A percentile compares a stretch with the other conserved stretches of the same genome.
Conservation (phyloP, 1,140 invertebrate genomes). For the Pseudobourletiella spinata region DNA sequence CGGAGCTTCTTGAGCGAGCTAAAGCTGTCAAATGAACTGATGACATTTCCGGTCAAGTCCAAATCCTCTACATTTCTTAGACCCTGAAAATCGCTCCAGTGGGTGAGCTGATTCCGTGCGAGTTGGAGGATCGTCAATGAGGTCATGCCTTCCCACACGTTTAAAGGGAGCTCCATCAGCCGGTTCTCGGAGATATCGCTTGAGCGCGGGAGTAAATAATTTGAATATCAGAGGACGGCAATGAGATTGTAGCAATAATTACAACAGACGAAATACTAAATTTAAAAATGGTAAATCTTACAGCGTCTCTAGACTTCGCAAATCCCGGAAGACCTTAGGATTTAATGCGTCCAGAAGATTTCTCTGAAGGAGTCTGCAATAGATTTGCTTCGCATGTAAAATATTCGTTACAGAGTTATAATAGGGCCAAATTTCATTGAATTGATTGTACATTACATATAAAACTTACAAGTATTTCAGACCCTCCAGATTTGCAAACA, state of each 20-base stretch:
- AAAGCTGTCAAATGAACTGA: conserved; percentile 9
- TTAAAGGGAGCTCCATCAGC: conserved; percentile 49
- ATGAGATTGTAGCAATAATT: not conserved
- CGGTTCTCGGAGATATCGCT: conserved; percentile 64
- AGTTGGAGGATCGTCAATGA: conserved; percentile 44
- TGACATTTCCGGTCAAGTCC: conserved; percentile 44
- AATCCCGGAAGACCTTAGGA: conserved; percentile 34
- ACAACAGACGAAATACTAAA: not conserved
- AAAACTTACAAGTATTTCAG: conserved; percentile 27
- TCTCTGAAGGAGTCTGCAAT: conserved; percentile 33
- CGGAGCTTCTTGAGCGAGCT: conserved; percentile 26
- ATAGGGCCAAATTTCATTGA: not conserved
- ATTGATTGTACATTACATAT: too few relatives aligned
- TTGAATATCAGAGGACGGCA: not conserved
- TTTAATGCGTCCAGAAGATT: conserved; percentile 34
- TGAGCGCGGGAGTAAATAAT: conserved; percentile 14
- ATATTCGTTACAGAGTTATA: too few relatives aligned
- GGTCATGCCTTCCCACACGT: conserved; percentile 41
- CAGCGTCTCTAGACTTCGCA: conserved; percentile 37
- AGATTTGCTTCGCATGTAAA: too few relatives aligned
- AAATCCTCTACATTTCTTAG: conserved; percentile 46
- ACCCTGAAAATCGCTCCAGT: conserved; percentile 42
- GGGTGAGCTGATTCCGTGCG: conserved; percentile 44
- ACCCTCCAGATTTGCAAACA: conserved; percentile 58
- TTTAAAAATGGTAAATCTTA: conserved; percentile 26